Percentiles rank a stretch among this genome's conserved stretches.
Conservation (phyloP, 1,140 invertebrate species). For the Oppia nitens region DNA sequence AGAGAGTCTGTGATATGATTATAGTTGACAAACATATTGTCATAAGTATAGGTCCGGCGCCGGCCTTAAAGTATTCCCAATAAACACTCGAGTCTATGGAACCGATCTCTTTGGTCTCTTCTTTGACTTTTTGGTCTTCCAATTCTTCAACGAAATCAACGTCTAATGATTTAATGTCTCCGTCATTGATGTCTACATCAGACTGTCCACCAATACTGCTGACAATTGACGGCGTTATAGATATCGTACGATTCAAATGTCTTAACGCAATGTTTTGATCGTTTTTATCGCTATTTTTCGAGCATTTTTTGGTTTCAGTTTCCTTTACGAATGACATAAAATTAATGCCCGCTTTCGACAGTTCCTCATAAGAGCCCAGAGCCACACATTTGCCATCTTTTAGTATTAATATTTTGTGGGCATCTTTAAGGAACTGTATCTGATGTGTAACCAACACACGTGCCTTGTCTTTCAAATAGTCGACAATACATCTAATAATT, state of each 20-base stretch:
- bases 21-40: conserved; percentile 16
- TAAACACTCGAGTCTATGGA: conserved; percentile 17
- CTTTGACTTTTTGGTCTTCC: conserved; percentile 6
- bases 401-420: conserved; percentile 54
- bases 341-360: conserved; percentile 11
- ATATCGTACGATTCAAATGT: not conserved
- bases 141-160: not conserved
- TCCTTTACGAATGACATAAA: conserved; percentile 3
- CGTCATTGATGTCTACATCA: not conserved
- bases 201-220: conserved; percentile 7
- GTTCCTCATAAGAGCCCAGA: not conserved
- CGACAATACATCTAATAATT: conserved; percentile 8
- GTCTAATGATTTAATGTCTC: not conserved
- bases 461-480: conserved; percentile 14
- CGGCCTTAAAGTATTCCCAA: conserved; percentile 18
- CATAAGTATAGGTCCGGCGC: conserved; percentile 14
- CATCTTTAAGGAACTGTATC: conserved; percentile 40
- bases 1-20: conserved; percentile 8
- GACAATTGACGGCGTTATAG: not conserved
- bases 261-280: conserved; percentile 1
- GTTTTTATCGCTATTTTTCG: not conserved
- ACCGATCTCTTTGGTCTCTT: conserved; percentile 6
- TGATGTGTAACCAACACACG: conserved; percentile 31
- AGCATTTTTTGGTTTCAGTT: not conserved
- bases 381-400: conserved; percentile 33